These are phyloP conservation scores for Atta cephalotes DNA, from an alignment of 1,140 invertebrate genomes.

Conservation along the genomic window DNA sequence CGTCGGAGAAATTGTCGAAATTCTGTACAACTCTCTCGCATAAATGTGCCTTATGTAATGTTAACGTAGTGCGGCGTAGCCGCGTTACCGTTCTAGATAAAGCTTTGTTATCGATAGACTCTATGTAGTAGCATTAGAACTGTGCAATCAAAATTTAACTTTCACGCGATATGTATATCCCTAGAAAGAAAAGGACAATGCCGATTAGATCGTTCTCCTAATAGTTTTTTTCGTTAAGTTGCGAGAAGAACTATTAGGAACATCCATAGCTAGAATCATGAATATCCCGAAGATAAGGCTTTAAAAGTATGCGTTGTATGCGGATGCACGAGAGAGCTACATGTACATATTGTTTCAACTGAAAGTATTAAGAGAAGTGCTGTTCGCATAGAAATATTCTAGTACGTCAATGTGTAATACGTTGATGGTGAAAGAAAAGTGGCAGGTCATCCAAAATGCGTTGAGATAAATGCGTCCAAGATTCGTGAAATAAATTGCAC, in stretches of 20 bases:
- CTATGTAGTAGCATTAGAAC: constrained; percentile 50
- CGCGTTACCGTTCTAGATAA: constrained; percentile 46
- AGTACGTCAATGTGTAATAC: constrained; percentile 49
- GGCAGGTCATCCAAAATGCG: not conserved
- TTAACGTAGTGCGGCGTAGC: constrained; percentile 23
- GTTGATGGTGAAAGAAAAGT: constrained; percentile 12
- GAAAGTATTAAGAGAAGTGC: constrained; percentile 48
- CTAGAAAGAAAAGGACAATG: not conserved
- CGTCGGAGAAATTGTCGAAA: constrained; percentile 20
- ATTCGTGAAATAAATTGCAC: constrained; percentile 20
- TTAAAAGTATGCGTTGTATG: constrained; percentile 20
- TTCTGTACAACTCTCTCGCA: constrained; percentile 54
- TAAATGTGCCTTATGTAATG: constrained; percentile 58
- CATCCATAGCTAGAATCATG: constrained; percentile 10
- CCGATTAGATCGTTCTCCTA: not conserved
- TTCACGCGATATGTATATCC: constrained; percentile 24
- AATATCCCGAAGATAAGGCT: constrained; percentile 41
- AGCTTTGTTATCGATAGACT: constrained; percentile 34
- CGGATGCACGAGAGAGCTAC: constrained; percentile 17
- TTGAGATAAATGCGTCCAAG: not conserved
- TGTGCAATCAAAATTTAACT: constrained; percentile 60
- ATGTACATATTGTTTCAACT: constrained; percentile 39
- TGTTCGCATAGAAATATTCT: constrained; percentile 38
- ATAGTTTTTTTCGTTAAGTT: constrained; percentile 6
- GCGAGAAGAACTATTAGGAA: not conserved